These are phyloP conservation scores for Cichladusa arquata DNA, from an alignment of 2,113 vertebrate species.

Conservation along the genomic window DNA sequence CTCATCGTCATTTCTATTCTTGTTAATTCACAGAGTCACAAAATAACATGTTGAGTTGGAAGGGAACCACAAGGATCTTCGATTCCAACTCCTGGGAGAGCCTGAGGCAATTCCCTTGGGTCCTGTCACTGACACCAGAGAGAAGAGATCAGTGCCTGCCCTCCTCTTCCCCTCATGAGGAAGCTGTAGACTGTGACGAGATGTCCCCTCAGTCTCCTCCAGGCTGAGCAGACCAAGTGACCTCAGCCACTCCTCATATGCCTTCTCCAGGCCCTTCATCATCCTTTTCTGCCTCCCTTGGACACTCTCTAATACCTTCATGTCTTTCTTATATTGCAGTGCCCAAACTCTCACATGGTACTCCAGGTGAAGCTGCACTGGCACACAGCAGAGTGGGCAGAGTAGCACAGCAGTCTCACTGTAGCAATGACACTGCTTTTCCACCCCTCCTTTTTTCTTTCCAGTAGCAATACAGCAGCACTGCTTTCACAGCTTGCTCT, in stretches of 20 bases:
- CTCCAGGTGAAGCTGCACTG: background rate
- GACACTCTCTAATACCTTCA: background rate
- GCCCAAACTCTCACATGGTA: background rate
- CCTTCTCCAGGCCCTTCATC: background rate
- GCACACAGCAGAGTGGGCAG: background rate
- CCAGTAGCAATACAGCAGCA: background rate
- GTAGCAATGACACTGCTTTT: background rate
- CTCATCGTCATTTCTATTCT: background rate
- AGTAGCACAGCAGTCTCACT: background rate
- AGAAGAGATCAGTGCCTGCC: background rate
- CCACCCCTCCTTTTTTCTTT: background rate
- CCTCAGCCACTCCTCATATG: background rate
- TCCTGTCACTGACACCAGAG: background rate
- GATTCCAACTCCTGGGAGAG: background rate
- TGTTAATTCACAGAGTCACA: background rate
- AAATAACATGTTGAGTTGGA: background rate
- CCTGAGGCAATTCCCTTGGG: background rate
- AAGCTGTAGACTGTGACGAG: background rate
- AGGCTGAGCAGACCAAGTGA: background rate
- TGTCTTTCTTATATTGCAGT: background rate
- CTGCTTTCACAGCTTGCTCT: background rate
- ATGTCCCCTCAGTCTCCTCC: background rate
- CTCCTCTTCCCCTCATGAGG: background rate
- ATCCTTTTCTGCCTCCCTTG: background rate
- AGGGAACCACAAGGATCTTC: background rate